Base-by-base conservation (phyloP, 2,797 vertebrate genomes). In the Phataginus tricuspis region DNA sequence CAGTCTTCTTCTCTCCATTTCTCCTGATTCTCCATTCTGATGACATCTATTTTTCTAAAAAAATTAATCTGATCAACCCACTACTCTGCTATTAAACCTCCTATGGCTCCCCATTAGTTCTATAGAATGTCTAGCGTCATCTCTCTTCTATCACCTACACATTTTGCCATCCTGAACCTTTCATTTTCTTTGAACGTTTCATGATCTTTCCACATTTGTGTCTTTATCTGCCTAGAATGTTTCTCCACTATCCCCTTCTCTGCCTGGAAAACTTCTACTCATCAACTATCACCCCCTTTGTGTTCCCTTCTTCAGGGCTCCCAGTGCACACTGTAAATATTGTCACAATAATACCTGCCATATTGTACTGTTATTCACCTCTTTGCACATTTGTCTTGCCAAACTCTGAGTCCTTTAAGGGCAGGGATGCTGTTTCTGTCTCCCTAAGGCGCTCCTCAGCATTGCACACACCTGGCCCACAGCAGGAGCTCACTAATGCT, bases 391-490 rank as follows among this genome's bases (percentile, higher is more conserved):
- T 21, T 75, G 84, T 75, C 84, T 68, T 95, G 68, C 49, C 13
- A 71, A 59, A 92, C 39, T 5, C 78, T 71, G 68, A 80, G 53
- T 92, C 83, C 79, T 95, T 88, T 93, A 95, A 74, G 49, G 85
- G 25, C 21, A 86, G 49, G 51, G 57, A 66, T 55, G 49, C 68
- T 80, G 27, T 80, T 59, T 90, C 83, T 82, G 69, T 59, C 69
- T 82, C 55, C 64, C 83, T 66, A 96, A 57, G 45, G 37, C 29
- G 21, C 23, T 23, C 23, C 15, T 93, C 57, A 63, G 53, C 37
- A 84, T 29, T 4, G 2, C 69, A 69, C 18, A 91, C 23, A 83
- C 37, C 55, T 93, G 69, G 71, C 87, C 80, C 42, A 80, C 9
- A 71, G 57, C 79, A 69, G 66, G 77, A 37, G 51, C 13, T 91